Base-by-base conservation (phyloP, 1,140 invertebrate species). In the Eumaeus atala region DNA sequence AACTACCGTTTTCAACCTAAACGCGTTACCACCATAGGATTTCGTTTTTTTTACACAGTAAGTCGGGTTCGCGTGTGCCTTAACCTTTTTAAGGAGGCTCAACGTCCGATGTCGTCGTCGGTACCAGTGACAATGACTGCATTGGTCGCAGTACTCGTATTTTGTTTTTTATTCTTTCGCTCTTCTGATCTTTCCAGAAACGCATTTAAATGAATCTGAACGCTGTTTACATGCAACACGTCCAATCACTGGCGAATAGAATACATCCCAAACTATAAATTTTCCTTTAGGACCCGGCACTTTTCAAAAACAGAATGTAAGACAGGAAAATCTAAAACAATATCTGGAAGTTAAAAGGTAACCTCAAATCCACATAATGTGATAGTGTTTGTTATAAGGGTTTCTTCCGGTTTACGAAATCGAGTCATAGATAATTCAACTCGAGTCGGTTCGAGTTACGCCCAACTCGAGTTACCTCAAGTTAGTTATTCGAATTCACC, bases 221-320 rank as follows among this genome's bases (percentile, higher is more conserved):
- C 58, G 56, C 42, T 56, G 36, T 65, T 58, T 58, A 48, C 56
- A 65, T 21, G 3, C 49, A 56, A 58, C 59, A 58, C 47, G 48
- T 56, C 52, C 58, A 65, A 37, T 58, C 56, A 53, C 49, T 56
- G 50, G 12, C 48, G 48, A 58, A 56, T 62, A 35, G 33, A 62
- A 62, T 54, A 62, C 56, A 62, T 62, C 51, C 51, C 59, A 57
- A 61, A 61, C 55, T 35, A 61, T 9, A 61, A 36, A 51, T 51
- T 54, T 61, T 34, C 48, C 48, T 57, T 61, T 61, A 54, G 59
- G 55, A 34, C 55, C 55, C 33, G 55, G 55, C 33, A 58, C 54
- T 57, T 54, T 61, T 61, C 2, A 49, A 37, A 52, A 42, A 52
- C 11, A 33, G n/a, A 21, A 47, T 36, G 16, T 9, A 51, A 48